Base-by-base conservation (phyloP, 2,113 vertebrate genomes). In the Syrrhaptes paradoxus region DNA sequence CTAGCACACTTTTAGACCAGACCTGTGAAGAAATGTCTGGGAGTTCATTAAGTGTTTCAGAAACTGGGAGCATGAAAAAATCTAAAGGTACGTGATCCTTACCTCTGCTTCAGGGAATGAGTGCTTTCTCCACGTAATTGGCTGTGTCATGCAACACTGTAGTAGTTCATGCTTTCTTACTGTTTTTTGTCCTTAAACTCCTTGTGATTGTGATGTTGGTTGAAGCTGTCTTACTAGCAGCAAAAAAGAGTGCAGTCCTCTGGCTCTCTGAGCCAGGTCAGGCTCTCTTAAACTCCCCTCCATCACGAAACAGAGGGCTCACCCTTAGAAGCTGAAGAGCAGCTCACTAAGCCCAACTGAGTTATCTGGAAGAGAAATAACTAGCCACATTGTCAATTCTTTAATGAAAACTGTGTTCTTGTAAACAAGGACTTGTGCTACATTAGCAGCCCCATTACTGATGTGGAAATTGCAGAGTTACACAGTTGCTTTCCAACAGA, bases 41-140 rank as follows among this genome's bases (percentile, higher is more conserved):
- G 82, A 98, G 99, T 28, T 99, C 99, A n/a, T 91, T 99, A 96
- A 99, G 98, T 36, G 96, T 98, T 49, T 98, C 98, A 2, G 99
- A 99, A 97, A 97, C 97, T 0, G 98, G 96, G 72, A 97, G 95
- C n/a, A 20, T 98, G 95, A 99, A 99, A 97, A 99, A 99, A 96
- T 98, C 97, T n/a, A 99, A 98, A 99, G 99, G 99, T 99, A 97
- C 4, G 46, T 71, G 66, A 51, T 41, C 49, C 31, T 85, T 75
- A 9, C 41, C 48, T 79, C 28, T 3, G 1, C 55, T 67, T 41
- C 41, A 71, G 68, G 4, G 7, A 17, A 41, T 22, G 25, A 18
- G 29, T 81, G 43, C 48, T 84, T 78, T 71, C 61, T 49, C 28
- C 46, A 0, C 0, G 0, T 80, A 46, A 71, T 29, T 58, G 38